phyloP scores from a whole-genome alignment of 2,888 invertebrate genomes.

The Lacanobia oleracea region DNA sequence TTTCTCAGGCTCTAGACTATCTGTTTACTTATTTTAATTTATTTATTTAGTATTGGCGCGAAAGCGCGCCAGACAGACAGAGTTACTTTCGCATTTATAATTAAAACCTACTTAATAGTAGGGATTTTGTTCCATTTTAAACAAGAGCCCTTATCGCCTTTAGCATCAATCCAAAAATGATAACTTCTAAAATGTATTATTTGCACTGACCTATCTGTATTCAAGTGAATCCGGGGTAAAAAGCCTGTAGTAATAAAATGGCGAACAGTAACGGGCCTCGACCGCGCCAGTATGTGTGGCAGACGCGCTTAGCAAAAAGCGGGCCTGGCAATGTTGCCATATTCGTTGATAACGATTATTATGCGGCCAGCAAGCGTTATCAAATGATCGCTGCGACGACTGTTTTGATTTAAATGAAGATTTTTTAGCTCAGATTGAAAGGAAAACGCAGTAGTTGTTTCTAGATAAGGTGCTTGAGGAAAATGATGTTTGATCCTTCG shows the following conservation, averaged over 20 bases:
- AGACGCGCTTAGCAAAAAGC: constrained; percentile 78
- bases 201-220: constrained; percentile 52
- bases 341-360: constrained; percentile 82
- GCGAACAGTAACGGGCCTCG: constrained; percentile 78
- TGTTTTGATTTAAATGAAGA: constrained; percentile 59
- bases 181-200: background rate
- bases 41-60: too few species aligned
- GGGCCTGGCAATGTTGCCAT: constrained; percentile 74
- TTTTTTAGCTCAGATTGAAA: constrained; percentile 40
- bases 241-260: constrained; percentile 53
- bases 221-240: constrained; percentile 57
- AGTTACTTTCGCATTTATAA: too few species aligned
- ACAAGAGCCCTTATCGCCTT: background rate
- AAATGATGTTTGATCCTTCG: constrained; percentile 2
- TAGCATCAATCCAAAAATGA: background rate
- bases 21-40: too few species aligned
- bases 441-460: constrained; percentile 23
- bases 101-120: too few species aligned
- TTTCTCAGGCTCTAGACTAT: too few species aligned
- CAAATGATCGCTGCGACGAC: constrained; percentile 62
- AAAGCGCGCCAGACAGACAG: too few species aligned
- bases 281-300: constrained; percentile 81
- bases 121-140: background rate
- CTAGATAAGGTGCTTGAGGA: constrained; percentile 13
- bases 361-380: constrained; percentile 70